Evolutionary conservation across 2,113 vertebrate species (phyloP).

Genomic region (Candoia aspera): DNA sequence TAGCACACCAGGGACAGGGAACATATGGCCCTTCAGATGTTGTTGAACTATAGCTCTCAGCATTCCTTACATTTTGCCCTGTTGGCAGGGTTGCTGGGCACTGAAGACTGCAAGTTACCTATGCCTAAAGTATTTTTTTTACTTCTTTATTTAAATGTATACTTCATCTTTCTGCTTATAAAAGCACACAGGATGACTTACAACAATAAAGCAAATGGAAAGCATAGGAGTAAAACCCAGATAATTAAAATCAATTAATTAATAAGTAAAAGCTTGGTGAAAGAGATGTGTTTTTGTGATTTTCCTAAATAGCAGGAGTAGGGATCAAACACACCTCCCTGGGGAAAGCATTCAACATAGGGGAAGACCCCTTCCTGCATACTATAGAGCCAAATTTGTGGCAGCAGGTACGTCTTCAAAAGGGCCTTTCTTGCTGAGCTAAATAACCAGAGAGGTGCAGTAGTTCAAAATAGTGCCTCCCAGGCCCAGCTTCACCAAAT

Average conservation of each 20-base stretch:
- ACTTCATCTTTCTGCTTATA: not conserved
- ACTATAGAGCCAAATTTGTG: not conserved
- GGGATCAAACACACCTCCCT: not conserved
- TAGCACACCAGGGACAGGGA: not conserved
- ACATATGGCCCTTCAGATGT: not conserved
- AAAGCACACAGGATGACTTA: not conserved
- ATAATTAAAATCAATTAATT: not conserved
- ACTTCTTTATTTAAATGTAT: not conserved
- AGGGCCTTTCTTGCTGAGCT: too few relatives aligned
- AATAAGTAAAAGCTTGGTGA: not conserved
- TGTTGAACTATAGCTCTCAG: not conserved
- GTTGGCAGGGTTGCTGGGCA: not conserved
- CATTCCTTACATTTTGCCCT: not conserved
- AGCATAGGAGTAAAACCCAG: not conserved
- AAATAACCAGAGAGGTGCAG: too few relatives aligned
- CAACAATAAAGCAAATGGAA: not conserved
- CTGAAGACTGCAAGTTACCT: not conserved
- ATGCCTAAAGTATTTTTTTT: not conserved
- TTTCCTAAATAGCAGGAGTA: not conserved
- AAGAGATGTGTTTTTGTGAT: not conserved
- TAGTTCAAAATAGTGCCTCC: too few relatives aligned
- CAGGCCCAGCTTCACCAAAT: too few relatives aligned
- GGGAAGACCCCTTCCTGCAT: not conserved
- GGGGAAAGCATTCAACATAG: not conserved
- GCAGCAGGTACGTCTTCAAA: not conserved